Conservation (phyloP, 2,888 invertebrate genomes). For the Pandemis corylana region DNA sequence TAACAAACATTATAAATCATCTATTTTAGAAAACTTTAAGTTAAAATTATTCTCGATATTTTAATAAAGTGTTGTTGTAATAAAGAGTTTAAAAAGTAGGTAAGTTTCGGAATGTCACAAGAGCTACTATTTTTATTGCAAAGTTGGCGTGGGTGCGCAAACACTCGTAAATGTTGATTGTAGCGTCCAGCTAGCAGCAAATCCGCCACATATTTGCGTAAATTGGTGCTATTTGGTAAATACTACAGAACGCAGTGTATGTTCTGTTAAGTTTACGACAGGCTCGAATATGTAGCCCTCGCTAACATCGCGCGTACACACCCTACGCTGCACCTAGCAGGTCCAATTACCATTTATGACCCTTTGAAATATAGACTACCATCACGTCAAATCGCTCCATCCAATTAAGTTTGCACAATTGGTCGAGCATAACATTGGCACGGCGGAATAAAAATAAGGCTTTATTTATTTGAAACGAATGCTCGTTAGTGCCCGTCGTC, state of each 20-base stretch:
- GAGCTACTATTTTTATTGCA: conserved; percentile 4
- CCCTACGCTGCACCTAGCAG: conserved; percentile 17
- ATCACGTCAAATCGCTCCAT: conserved; percentile 42
- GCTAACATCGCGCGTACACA: conserved; percentile 19
- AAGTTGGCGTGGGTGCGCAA: conserved; percentile 36
- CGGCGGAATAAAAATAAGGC: conserved; percentile 76
- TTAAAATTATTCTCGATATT: neutral
- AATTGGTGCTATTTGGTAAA: conserved; percentile 27
- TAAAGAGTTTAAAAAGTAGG: neutral
- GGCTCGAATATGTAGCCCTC: conserved; percentile 31
- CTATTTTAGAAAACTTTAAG: neutral
- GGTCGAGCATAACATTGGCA: conserved; percentile 77
- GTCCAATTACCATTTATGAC: conserved; percentile 38
- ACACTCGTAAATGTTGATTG: conserved; percentile 12
- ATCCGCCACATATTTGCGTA: conserved; percentile 15
- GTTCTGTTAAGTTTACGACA: conserved; percentile 35
- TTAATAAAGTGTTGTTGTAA: neutral
- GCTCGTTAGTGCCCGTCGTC: conserved; percentile 80
- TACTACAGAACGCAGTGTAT: conserved; percentile 28
- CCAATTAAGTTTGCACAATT: conserved; percentile 79
- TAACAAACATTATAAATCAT: neutral
- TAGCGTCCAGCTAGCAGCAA: conserved; percentile 7
- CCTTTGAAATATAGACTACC: conserved; percentile 13
- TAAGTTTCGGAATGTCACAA: neutral
- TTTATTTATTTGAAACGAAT: conserved; percentile 71